These are phyloP conservation scores for Regulus satrapa DNA, from an alignment of 2,113 vertebrate genomes.

Conservation along the genomic window DNA sequence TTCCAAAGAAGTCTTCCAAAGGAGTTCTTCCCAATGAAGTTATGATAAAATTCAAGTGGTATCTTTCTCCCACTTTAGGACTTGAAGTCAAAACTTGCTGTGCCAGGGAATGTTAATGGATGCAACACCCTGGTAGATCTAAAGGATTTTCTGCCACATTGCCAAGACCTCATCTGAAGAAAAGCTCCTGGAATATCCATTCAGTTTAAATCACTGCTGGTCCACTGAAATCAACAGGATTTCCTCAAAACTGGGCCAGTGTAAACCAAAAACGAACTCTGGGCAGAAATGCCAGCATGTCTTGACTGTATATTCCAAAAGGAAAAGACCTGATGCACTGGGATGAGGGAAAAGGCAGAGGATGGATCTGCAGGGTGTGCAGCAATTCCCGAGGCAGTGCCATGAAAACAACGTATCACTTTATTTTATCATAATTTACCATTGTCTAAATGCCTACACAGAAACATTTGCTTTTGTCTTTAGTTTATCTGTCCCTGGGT, in stretches of 20 bases:
- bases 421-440: neutral
- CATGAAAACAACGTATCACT: neutral
- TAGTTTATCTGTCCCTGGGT: slow-evolving; percentile 44
- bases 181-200: neutral
- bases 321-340: neutral
- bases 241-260: neutral
- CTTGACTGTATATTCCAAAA: neutral
- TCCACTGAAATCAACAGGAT: neutral
- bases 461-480: slow-evolving; percentile 32
- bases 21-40: neutral
- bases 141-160: neutral
- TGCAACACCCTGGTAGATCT: neutral
- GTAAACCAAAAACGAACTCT: neutral
- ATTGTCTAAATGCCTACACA: slow-evolving; percentile 1
- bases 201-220: neutral
- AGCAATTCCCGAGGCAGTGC: neutral
- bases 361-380: neutral
- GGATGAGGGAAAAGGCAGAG: neutral
- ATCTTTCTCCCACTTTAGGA: neutral
- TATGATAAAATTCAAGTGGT: neutral
- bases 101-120: neutral
- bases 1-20: too few relatives aligned
- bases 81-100: neutral
- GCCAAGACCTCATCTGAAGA: neutral
- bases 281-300: neutral